Percentiles rank a stretch among this genome's conserved stretches.
Evolutionary conservation across 1,140 invertebrate genomes (phyloP).

Genomic region (Carcinoscorpius rotundicauda): DNA sequence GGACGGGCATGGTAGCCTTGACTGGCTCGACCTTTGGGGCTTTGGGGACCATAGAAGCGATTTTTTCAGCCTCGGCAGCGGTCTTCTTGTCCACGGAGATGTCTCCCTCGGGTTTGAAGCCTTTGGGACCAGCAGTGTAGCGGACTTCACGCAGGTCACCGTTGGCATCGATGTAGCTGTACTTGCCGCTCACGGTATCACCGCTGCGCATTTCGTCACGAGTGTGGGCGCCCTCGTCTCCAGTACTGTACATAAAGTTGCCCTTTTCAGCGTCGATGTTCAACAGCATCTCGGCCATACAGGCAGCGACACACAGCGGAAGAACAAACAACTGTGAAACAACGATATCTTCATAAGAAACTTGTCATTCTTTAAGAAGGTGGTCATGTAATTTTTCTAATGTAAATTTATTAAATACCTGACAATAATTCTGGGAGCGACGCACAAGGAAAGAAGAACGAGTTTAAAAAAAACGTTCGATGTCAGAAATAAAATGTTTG

Average conservation of each 20-base stretch:
- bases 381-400: too few relatives aligned
- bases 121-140: constrained; percentile 56
- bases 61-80: constrained; percentile 18
- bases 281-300: constrained; percentile 8
- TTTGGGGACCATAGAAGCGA: constrained; percentile 22
- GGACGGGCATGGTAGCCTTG: constrained; percentile 3
- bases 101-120: constrained; percentile 21
- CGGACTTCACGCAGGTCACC: constrained; percentile 69
- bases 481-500: too few relatives aligned
- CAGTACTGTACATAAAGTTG: constrained; percentile 18
- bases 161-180: constrained; percentile 64
- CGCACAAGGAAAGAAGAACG: too few relatives aligned
- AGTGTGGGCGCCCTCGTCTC: constrained; percentile 17
- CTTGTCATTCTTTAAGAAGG: too few relatives aligned
- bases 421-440: too few relatives aligned
- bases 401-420: too few relatives aligned
- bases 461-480: too few relatives aligned
- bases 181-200: constrained; percentile 74
- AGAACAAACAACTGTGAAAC: constrained; percentile 7
- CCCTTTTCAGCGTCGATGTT: constrained; percentile 11
- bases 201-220: constrained; percentile 37
- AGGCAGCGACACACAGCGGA: constrained; percentile 11
- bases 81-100: constrained; percentile 22
- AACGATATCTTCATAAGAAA: neutral
- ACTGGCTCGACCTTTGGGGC: constrained; percentile 8